A percentile compares a stretch with the other conserved stretches of the same genome.
These are phyloP conservation scores for Campodea augens DNA, from an alignment of 1,140 invertebrate genomes.

Conservation along the genomic window DNA sequence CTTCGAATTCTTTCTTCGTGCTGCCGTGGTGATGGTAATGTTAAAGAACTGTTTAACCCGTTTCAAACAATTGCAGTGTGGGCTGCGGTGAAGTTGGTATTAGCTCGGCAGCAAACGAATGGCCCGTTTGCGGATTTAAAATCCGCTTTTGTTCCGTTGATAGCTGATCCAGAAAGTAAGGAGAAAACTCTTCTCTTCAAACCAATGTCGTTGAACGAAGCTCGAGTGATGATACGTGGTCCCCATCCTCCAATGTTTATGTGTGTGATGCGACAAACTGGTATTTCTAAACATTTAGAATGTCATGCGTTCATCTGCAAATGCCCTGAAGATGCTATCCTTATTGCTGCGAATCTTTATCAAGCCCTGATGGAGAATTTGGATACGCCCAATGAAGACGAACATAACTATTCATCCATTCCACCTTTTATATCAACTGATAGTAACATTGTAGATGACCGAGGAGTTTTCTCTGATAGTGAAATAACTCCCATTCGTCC, in stretches of 20 bases:
- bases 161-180: constrained; percentile 60
- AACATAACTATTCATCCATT: too few species aligned
- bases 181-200: constrained; percentile 46
- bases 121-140: background rate
- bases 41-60: constrained; percentile 39
- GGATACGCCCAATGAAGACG: too few species aligned
- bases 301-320: constrained; percentile 78
- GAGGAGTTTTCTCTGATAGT: too few species aligned
- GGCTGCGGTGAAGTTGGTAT: constrained; percentile 57
- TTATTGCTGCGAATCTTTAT: constrained; percentile 72
- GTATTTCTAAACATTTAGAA: constrained; percentile 54
- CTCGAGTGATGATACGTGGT: constrained; percentile 22
- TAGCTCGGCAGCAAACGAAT: constrained; percentile 9
- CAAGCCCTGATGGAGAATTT: constrained; percentile 65
- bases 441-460: too few species aligned
- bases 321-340: constrained; percentile 61
- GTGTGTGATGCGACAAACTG: constrained; percentile 61
- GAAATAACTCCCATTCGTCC: too few species aligned
- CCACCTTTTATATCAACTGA: too few species aligned
- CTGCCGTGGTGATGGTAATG: constrained; percentile 34
- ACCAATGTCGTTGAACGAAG: constrained; percentile 23
- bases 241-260: constrained; percentile 68
- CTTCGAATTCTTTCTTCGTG: constrained; percentile 40
- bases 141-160: constrained; percentile 60
- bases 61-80: constrained; percentile 79